Evolutionary conservation across 2,888 invertebrate species (phyloP), one percentile per base, ranked within the genome.

Genomic region (Escarpia spicata): DNA sequence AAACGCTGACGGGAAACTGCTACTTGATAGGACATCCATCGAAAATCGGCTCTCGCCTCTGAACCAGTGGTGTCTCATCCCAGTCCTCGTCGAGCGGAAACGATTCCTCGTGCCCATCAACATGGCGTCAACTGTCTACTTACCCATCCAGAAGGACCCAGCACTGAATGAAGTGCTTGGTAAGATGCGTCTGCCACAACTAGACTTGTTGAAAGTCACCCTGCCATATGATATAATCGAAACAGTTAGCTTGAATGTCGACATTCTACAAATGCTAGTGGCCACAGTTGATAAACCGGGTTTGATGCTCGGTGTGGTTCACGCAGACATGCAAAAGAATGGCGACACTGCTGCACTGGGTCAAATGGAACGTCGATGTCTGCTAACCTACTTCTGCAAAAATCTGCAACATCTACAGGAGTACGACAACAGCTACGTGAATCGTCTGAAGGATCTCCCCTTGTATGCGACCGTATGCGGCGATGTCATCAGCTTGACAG

Each of bases 241-340:
- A n/a, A n/a, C n/a, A n/a, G 91, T 90, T 1, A 93, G 92, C 15
- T 31, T n/a, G n/a, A n/a, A n/a, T n/a, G n/a, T 91, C 15, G 93
- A 94, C 58, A 90, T 94, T n/a, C 58, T 92, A 10, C 52, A 91
- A 43, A 90, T n/a, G 43, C 89, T 94, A 44, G 93, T 94, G 58
- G 93, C 94, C 8, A 93, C 94, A 37, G 90, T 93, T 10, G 94
- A 94, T 44, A 93, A 94, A 43, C 93, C 94, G n/a, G 26, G 90
- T 44, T 58, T 52, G 9, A 43, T 94, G 52, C 91, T 94, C 3
- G 45, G 90, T 26, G 58, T 93, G 45, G 44, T 94, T 3, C 92
- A 94, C 58, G 89, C 37, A 15, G 43, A 91, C 37, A 90, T 92
- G 31, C 60, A 90, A 37, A 90, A 90, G 9, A 43, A 44, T 26